Evolutionary conservation across 2,888 invertebrate species (phyloP).

Genomic region (Leptinotarsa tumamoca): DNA sequence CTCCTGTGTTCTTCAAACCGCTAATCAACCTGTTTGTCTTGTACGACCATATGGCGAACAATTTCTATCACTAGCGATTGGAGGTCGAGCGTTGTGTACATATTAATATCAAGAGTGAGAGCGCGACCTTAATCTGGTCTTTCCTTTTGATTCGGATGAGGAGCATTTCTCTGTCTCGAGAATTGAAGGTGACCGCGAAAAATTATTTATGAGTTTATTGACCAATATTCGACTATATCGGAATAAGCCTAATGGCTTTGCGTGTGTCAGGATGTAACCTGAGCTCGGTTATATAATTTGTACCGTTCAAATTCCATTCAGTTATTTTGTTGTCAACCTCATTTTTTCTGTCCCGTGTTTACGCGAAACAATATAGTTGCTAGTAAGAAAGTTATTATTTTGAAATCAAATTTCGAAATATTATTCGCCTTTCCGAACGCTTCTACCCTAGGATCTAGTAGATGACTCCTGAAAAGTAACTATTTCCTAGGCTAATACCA

Average conservation of each 20-base stretch:
- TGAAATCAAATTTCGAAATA: neutral
- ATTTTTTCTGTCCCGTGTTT: too few relatives aligned
- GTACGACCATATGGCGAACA: neutral
- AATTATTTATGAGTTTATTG: slow-evolving; percentile 23
- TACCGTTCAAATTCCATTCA: neutral
- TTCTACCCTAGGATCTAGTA: too few relatives aligned
- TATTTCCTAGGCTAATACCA: too few relatives aligned
- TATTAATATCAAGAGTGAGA: slow-evolving; percentile 13
- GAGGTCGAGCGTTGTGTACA: slow-evolving; percentile 5
- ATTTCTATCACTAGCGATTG: slow-evolving; percentile 1
- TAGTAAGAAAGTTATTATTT: neutral
- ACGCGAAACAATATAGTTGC: neutral
- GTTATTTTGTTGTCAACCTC: too few relatives aligned
- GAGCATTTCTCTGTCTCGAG: slow-evolving; percentile 12
- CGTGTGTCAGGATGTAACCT: slow-evolving; percentile 4
- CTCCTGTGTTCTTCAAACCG: neutral
- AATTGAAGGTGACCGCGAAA: slow-evolving; percentile 16
- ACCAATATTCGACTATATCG: slow-evolving; percentile 15
- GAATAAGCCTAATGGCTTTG: neutral
- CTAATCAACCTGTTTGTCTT: neutral
- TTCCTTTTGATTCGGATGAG: slow-evolving; percentile 8
- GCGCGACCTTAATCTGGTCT: slow-evolving; percentile 3
- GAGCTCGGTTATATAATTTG: neutral
- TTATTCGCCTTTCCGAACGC: too few relatives aligned
- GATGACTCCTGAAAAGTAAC: too few relatives aligned